These are phyloP conservation scores for Ataeniobius toweri DNA, from an alignment of 2,797 vertebrate genomes.

Conservation along the genomic window DNA sequence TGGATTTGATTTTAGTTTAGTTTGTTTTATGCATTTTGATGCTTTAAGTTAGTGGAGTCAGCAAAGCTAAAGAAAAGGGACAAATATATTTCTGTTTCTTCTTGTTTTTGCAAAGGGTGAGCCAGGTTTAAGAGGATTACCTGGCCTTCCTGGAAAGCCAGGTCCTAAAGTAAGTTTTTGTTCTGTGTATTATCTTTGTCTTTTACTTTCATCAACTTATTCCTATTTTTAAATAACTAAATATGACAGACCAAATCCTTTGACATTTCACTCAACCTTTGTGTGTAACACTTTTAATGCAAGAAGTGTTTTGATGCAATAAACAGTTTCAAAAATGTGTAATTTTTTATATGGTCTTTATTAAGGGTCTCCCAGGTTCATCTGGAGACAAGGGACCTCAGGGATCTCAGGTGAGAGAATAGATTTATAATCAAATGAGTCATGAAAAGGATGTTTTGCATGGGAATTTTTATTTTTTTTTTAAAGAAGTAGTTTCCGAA, in stretches of 20 bases:
- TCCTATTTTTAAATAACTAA: no score
- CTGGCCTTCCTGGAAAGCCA: constrained; percentile 80
- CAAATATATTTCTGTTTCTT: not conserved
- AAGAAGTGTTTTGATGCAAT: not conserved
- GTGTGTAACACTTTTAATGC: not conserved
- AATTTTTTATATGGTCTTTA: constrained; percentile 2
- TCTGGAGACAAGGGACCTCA: constrained; percentile 80
- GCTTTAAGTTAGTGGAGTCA: not conserved
- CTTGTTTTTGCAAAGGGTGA: constrained; percentile 75
- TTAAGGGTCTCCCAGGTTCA: constrained; percentile 82
- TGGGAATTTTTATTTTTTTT: not conserved
- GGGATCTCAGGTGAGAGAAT: constrained; percentile 82
- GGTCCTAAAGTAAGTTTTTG: constrained; percentile 80
- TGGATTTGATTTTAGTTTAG: not conserved
- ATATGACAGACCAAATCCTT: no score
- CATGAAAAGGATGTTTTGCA: not conserved
- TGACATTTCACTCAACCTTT: no score
- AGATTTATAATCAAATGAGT: not conserved
- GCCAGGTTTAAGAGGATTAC: constrained; percentile 77
- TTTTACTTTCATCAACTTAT: not conserved
- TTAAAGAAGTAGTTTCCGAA: not conserved
- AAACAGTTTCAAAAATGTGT: constrained; percentile 4
- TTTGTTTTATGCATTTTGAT: not conserved
- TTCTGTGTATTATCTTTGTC: constrained; percentile 7
- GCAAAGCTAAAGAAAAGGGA: not conserved